phyloP scores from a whole-genome alignment of 2,888 invertebrate species.

The Pilophorus perplexus region DNA sequence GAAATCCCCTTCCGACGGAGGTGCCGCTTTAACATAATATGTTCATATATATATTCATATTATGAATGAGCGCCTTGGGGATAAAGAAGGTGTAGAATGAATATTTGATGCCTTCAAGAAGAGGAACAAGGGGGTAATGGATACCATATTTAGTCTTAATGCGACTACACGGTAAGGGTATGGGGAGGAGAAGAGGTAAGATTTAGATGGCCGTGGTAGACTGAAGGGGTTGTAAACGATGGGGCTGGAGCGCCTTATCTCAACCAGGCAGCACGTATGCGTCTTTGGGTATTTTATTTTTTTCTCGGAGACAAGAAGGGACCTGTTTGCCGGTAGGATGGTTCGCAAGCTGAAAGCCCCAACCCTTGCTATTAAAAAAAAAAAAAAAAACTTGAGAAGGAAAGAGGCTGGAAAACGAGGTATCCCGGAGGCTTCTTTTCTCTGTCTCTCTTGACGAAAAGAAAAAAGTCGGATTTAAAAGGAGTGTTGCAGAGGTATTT shows the following conservation, averaged over 20 bases:
- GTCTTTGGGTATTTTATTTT: neutral
- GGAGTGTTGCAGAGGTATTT: too few relatives aligned
- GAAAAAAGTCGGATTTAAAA: too few relatives aligned
- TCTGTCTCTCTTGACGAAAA: too few relatives aligned
- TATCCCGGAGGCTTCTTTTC: neutral
- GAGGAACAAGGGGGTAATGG: slow-evolving; percentile 9
- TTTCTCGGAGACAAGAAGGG: neutral
- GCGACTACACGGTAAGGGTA: neutral
- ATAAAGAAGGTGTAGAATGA: slow-evolving; percentile 5
- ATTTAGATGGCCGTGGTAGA: neutral
- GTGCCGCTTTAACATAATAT: too few relatives aligned
- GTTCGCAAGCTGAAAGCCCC: too few relatives aligned
- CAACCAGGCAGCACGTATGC: neutral
- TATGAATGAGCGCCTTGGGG: neutral
- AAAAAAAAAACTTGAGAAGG: neutral
- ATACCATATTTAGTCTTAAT: slow-evolving; percentile 12
- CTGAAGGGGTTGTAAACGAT: slow-evolving; percentile 6
- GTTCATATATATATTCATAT: too few relatives aligned
- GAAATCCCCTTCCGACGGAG: too few relatives aligned
- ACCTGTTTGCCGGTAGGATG: slow-evolving; percentile 9
- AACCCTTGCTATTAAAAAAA: too few relatives aligned
- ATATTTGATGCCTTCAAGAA: neutral
- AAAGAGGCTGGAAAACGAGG: neutral
- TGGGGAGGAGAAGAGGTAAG: neutral
- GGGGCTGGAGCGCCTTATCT: slow-evolving; percentile 1